Evolutionary conservation across 2,113 vertebrate species (phyloP).

Genomic region (Microcebus tavaratra): DNA sequence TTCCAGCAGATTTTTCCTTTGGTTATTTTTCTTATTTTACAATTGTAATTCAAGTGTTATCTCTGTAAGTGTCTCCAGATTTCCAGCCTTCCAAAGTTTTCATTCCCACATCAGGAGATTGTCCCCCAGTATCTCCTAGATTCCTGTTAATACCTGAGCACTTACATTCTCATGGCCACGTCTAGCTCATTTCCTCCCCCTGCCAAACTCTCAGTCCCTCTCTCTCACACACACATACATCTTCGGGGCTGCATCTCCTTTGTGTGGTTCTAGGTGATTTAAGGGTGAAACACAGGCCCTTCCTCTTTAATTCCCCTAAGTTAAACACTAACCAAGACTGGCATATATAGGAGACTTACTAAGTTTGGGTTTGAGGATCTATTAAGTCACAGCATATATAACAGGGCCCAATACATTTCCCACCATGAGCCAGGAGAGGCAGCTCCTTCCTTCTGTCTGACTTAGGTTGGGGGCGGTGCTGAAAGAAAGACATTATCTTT

Average conservation of each 20-base stretch:
- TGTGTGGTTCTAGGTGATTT: not conserved
- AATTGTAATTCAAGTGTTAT: not conserved
- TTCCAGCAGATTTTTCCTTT: not conserved
- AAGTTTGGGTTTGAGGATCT: not conserved
- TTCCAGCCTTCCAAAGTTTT: not conserved
- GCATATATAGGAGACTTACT: not conserved
- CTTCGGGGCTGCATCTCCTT: not conserved
- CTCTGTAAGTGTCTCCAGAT: not conserved
- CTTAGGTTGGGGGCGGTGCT: not conserved
- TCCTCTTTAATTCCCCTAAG: not conserved
- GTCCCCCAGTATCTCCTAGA: not conserved
- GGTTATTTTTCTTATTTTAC: not conserved
- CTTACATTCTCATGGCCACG: not conserved
- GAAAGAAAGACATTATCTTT: not conserved
- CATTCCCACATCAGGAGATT: not conserved
- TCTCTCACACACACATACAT: too few relatives aligned
- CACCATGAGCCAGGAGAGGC: not conserved
- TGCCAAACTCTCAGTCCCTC: not conserved
- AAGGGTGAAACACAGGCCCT: not conserved
- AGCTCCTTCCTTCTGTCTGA: not conserved
- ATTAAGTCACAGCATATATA: not conserved
- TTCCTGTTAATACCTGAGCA: not conserved
- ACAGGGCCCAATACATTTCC: not conserved
- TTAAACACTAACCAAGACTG: not conserved
- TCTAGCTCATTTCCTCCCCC: not conserved